phyloP scores from a whole-genome alignment of 1,140 invertebrate genomes.

The Drosophila malerkotliana region DNA sequence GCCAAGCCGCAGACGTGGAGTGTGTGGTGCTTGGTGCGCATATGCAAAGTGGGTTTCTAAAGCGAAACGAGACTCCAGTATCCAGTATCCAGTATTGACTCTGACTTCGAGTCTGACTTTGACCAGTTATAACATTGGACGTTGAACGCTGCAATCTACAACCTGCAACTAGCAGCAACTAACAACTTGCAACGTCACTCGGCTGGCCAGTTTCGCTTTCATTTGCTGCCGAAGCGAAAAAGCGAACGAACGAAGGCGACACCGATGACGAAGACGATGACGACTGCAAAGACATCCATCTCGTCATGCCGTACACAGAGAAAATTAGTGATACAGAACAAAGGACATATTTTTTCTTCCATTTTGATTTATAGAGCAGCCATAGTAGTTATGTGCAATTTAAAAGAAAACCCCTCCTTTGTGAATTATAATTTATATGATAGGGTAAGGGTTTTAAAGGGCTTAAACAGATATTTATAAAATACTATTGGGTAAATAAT shows the following conservation, averaged over 20 bases:
- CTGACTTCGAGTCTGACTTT: conserved; percentile 44
- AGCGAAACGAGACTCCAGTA: conserved; percentile 54
- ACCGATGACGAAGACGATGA: conserved; percentile 34
- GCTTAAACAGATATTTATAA: too few species aligned
- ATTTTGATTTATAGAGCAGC: too few species aligned
- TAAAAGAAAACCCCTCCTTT: too few species aligned
- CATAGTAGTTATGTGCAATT: too few species aligned
- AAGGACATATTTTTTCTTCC: background rate
- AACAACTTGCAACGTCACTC: conserved; percentile 65
- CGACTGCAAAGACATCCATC: conserved; percentile 39
- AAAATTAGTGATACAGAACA: background rate
- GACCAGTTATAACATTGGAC: conserved; percentile 75
- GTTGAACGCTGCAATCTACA: conserved; percentile 39
- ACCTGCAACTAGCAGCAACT: conserved; percentile 16
- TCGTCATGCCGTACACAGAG: conserved; percentile 24
- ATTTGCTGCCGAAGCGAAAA: conserved; percentile 54
- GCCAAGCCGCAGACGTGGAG: conserved; percentile 33
- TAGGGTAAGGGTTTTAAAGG: too few species aligned
- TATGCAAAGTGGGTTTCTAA: conserved; percentile 80
- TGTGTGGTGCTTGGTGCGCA: conserved; percentile 19
- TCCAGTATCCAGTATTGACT: conserved; percentile 12
- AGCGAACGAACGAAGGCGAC: conserved; percentile 39
- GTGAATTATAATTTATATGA: too few species aligned
- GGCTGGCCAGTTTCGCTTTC: conserved; percentile 74
- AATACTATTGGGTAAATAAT: too few species aligned